Conservation (phyloP, 2,797 vertebrate species). For the Phoxinus dragarum region DNA sequence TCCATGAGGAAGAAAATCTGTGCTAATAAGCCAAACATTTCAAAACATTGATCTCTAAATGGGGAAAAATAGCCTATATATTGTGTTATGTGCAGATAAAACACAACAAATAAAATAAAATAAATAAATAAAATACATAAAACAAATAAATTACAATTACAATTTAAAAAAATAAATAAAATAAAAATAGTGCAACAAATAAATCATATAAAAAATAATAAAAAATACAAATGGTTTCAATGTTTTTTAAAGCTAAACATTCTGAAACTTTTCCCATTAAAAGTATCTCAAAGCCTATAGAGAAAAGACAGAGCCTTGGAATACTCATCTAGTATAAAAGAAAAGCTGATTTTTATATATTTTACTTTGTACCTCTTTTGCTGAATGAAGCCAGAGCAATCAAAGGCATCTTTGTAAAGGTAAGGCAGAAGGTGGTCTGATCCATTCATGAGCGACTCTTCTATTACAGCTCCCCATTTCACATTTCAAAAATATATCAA, state of each 20-base stretch:
- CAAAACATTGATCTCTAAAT: too few relatives aligned
- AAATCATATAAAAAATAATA: neutral
- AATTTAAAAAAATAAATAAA: neutral
- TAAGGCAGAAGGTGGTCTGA: conserved; percentile 11
- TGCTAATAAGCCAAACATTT: neutral
- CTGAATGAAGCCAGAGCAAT: conserved; percentile 18
- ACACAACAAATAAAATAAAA: neutral
- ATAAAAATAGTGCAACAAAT: neutral
- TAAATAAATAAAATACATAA: neutral
- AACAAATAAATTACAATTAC: neutral
- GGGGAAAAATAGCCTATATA: too few relatives aligned
- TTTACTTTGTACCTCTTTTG: conserved; percentile 10
- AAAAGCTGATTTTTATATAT: neutral
- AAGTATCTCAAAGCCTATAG: neutral
- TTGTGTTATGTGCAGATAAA: neutral
- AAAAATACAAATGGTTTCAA: neutral
- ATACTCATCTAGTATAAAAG: neutral
- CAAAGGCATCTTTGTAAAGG: conserved; percentile 37
- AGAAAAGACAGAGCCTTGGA: neutral
- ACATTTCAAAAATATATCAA: conserved; percentile 36
- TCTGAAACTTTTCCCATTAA: conserved; percentile 18
- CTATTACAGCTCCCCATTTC: conserved; percentile 35
- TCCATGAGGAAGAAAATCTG: neutral
- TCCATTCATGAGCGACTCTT: conserved; percentile 26
- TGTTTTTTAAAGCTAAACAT: neutral